Base-by-base conservation (phyloP, 2,888 invertebrate species). In the Allacma fusca region DNA sequence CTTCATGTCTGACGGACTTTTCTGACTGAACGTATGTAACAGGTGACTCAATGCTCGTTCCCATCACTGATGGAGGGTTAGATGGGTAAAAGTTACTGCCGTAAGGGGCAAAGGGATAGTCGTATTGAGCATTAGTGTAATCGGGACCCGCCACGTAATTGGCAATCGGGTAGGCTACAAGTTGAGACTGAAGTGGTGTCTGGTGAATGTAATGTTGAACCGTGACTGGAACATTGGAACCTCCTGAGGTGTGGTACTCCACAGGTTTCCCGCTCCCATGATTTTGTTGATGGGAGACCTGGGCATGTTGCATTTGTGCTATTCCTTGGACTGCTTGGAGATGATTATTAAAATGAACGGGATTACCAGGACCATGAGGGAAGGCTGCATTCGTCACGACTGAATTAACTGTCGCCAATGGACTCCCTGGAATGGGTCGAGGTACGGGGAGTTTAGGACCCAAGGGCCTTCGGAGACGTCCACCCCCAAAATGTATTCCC, bases 401-500 rank as follows among this genome's bases (percentile, higher is more conserved):
- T 7, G 59, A 59, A 40, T 13, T 40, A n/a, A n/a, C n/a, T n/a
- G n/a, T n/a, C 40, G 40, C 5, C 5, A 40, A 40, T 9, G 40
- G 40, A 40, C 40, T 40, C 40, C 40, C 40, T 40, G 40, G 40
- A 40, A 9, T 9, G 7, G 5, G 40, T 40, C 40, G 7, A 40
- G 40, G n/a, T 40, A 13, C 5, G 13, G 40, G 13, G 13, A 13
- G 40, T 13, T 40, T 40, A 40, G 40, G 13, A 40, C 40, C 40
- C 13, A 40, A 40, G 13, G 40, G 40, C 7, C 13, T 40, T 40
- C 40, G 40, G 7, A 40, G 13, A 40, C 40, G 40, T 40, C 9
- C 21, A 29, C 64, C 21, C 4, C 67, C 50, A 19, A 64, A n/a
- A 40, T 75, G 75, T 29, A 75, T 68, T 23, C 75, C 75, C 75